These are phyloP conservation scores for Actinemys pallida DNA, from an alignment of 2,113 vertebrate species.

Conservation along the genomic window DNA sequence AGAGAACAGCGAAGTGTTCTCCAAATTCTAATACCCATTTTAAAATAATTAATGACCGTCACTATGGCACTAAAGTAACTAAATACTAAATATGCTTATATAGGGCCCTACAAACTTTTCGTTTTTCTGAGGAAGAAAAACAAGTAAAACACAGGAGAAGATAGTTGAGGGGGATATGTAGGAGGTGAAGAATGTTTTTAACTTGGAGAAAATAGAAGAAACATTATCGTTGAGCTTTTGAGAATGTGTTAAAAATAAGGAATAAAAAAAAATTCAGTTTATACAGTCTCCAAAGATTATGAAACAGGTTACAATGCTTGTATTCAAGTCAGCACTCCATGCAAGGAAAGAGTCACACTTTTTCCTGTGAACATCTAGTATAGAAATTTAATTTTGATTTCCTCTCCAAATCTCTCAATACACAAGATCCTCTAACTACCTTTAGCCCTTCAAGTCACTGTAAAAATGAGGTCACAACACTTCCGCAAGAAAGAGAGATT, in stretches of 20 bases:
- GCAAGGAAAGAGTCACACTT: background rate
- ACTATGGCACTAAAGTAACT: background rate
- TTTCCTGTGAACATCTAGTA: background rate
- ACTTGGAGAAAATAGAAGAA: background rate
- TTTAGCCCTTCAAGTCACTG: conserved; percentile 10
- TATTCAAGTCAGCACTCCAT: conserved; percentile 10
- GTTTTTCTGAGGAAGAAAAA: background rate
- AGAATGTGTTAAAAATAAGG: background rate
- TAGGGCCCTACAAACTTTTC: background rate
- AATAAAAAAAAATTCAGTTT: conserved; percentile 49
- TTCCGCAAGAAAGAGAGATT: background rate
- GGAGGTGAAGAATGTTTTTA: conserved; percentile 22
- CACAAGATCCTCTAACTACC: conserved; percentile 22
- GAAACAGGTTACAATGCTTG: conserved; percentile 4
- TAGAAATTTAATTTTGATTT: background rate
- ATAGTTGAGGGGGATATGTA: background rate
- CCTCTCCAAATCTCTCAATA: conserved; percentile 11
- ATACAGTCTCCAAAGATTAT: conserved; percentile 45
- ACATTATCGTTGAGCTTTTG: background rate
- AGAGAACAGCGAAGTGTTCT: background rate
- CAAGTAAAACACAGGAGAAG: conserved; percentile 4
- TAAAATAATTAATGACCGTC: conserved; percentile 9
- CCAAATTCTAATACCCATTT: conserved; percentile 27
- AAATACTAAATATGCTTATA: conserved; percentile 16
- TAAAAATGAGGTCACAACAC: background rate